Conservation (phyloP, 1,140 invertebrate species). For the Drosophila ficusphila region DNA sequence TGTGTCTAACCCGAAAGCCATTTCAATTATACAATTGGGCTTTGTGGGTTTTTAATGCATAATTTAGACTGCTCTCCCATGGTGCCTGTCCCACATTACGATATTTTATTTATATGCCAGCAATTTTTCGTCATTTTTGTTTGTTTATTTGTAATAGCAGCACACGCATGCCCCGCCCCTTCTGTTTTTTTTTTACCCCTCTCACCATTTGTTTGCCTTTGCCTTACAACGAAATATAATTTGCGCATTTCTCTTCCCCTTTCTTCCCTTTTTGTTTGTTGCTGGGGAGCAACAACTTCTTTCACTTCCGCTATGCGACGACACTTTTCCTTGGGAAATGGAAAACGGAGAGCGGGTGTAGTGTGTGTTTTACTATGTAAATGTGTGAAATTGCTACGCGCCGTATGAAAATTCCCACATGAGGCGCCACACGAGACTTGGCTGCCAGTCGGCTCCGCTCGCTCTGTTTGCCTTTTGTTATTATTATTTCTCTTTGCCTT, state of each 20-base stretch:
- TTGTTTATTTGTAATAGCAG: slow-evolving; percentile 68
- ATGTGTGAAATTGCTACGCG: slow-evolving; percentile 82
- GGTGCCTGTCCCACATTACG: slow-evolving; percentile 43
- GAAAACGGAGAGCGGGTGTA: slow-evolving; percentile 17
- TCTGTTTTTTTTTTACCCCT: background rate
- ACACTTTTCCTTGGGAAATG: slow-evolving; percentile 61
- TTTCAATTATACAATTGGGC: slow-evolving; percentile 44
- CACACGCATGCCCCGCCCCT: slow-evolving; percentile 18
- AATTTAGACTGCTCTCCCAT: slow-evolving; percentile 43
- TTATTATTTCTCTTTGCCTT: slow-evolving; percentile 73
- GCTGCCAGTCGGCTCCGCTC: slow-evolving; percentile 12
- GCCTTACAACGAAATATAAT: slow-evolving; percentile 76
- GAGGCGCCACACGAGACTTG: slow-evolving; percentile 53
- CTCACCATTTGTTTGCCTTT: slow-evolving; percentile 49
- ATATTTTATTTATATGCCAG: slow-evolving; percentile 58
- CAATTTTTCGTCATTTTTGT: slow-evolving; percentile 36
- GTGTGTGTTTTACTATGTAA: slow-evolving; percentile 79
- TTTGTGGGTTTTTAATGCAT: slow-evolving; percentile 42
- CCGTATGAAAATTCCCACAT: slow-evolving; percentile 78
- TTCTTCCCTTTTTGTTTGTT: slow-evolving; percentile 27
- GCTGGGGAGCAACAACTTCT: slow-evolving; percentile 59
- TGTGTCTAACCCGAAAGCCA: background rate
- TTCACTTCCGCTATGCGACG: slow-evolving; percentile 76
- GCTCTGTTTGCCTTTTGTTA: slow-evolving; percentile 76
- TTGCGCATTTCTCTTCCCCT: slow-evolving; percentile 47